Base-by-base conservation (phyloP, 1,140 invertebrate genomes). In the Trinorchestia longiramus region DNA sequence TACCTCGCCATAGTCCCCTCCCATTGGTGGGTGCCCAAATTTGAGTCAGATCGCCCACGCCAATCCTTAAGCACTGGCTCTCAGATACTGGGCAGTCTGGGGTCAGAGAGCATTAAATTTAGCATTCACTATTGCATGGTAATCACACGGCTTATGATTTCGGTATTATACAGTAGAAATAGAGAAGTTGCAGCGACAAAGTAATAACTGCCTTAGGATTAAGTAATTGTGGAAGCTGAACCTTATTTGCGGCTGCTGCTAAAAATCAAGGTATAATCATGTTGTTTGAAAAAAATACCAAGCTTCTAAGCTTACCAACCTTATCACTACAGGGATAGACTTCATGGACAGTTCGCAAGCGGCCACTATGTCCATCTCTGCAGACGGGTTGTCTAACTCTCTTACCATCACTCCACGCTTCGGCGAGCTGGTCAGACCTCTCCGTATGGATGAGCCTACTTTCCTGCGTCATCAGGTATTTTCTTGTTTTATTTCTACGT, bases 281-380 rank as follows among this genome's bases (percentile, higher is more conserved):
- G 3, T 77, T 77, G 62, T 15, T 77, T 15, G 15, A 23, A 28
- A 28, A 3, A 28, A 77, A 28, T 28, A 1, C 62, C 1, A 1
- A 36, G 3, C 28, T 77, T 77, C 62, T 15, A 1, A 36, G 3
- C 28, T 77, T 77, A 36, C 28, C 1, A 77, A 77, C 1, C 36
- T 77, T 23, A 77, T 77, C 15, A 19, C 43, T 41, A 17, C 44
- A 94, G 92, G 92, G 3, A 98, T 99, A 44, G 99, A 99, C 97
- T 99, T 99, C 97, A 99, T 99, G 96, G 99, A 99, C 97, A 99
- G 99, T 6, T 99, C 98, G 91, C 99, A 99, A 97, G 98, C 98
- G 0, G 98, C 98, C 11, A 98, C 98, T 90, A 98, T 99, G 97
- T 98, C 99, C 97, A 98, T 99, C 47, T 97, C 98, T 40, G 98